Evolutionary conservation across 2,797 vertebrate species (phyloP).

Genomic region (Gymnothorax javanicus): DNA sequence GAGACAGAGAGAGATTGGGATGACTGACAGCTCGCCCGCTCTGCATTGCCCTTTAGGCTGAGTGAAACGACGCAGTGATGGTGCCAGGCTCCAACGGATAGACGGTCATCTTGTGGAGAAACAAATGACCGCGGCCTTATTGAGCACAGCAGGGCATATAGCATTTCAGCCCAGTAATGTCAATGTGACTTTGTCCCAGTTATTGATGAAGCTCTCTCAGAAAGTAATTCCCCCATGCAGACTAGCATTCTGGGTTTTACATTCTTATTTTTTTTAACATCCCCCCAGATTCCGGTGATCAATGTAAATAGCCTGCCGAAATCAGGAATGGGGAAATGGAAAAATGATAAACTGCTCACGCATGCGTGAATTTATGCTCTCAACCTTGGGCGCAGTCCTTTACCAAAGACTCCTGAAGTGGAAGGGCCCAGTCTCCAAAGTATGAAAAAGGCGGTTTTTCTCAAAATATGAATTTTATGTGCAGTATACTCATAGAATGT

Average conservation of each 20-base stretch:
- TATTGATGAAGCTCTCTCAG: slow-evolving; percentile 57
- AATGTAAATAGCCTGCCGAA: slow-evolving; percentile 46
- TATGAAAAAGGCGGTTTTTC: neutral
- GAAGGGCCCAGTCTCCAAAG: neutral
- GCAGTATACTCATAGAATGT: neutral
- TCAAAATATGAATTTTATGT: neutral
- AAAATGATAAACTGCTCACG: slow-evolving; percentile 19
- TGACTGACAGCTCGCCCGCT: slow-evolving; percentile 54
- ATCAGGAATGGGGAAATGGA: slow-evolving; percentile 34
- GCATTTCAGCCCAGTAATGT: slow-evolving; percentile 56
- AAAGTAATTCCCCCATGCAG: slow-evolving; percentile 54
- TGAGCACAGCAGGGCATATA: slow-evolving; percentile 57
- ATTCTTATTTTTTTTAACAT: neutral
- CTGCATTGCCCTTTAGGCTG: slow-evolving; percentile 51
- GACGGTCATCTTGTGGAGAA: slow-evolving; percentile 51
- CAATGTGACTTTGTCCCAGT: slow-evolving; percentile 48
- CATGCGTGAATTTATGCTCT: neutral
- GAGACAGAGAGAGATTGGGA: slow-evolving; percentile 52
- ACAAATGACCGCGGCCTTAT: slow-evolving; percentile 57
- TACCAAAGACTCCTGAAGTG: neutral
- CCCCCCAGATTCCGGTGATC: slow-evolving; percentile 47
- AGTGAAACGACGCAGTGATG: slow-evolving; percentile 34
- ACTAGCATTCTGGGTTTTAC: slow-evolving; percentile 69
- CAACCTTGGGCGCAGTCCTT: neutral
- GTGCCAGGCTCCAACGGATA: slow-evolving; percentile 30